phyloP scores from a whole-genome alignment of 2,113 vertebrate species.

The Zosterops hypoxanthus region DNA sequence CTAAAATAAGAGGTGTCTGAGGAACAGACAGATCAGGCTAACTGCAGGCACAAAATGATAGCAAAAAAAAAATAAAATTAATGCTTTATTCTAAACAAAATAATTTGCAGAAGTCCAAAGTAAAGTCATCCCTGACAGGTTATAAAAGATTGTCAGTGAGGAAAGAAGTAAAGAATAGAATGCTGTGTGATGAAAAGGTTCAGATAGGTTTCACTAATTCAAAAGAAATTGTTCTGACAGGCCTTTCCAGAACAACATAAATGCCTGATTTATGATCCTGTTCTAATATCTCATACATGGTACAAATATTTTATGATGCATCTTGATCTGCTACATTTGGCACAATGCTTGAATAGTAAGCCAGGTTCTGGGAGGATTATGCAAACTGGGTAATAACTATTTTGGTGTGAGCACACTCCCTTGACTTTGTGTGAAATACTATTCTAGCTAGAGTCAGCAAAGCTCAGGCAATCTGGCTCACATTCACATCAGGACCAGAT shows the following conservation, averaged over 20 bases:
- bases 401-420: background rate
- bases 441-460: background rate
- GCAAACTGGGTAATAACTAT: background rate
- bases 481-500: background rate
- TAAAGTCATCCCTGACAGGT: background rate
- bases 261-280: background rate
- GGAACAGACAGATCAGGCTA: background rate
- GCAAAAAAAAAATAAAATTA: background rate
- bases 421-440: background rate
- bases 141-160: background rate
- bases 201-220: background rate
- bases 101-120: background rate
- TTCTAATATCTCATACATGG: background rate
- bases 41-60: background rate
- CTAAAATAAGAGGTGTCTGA: background rate
- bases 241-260: background rate
- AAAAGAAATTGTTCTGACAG: background rate
- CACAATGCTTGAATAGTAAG: background rate
- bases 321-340: background rate
- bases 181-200: background rate
- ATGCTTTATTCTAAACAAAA: background rate
- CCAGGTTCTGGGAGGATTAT: background rate
- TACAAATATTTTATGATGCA: background rate
- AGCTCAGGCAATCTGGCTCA: background rate
- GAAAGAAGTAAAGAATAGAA: background rate